A percentile compares a stretch with the other conserved stretches of the same genome.
These are phyloP conservation scores for Zapornia atra DNA, from an alignment of 2,113 vertebrate genomes.

Conservation along the genomic window DNA sequence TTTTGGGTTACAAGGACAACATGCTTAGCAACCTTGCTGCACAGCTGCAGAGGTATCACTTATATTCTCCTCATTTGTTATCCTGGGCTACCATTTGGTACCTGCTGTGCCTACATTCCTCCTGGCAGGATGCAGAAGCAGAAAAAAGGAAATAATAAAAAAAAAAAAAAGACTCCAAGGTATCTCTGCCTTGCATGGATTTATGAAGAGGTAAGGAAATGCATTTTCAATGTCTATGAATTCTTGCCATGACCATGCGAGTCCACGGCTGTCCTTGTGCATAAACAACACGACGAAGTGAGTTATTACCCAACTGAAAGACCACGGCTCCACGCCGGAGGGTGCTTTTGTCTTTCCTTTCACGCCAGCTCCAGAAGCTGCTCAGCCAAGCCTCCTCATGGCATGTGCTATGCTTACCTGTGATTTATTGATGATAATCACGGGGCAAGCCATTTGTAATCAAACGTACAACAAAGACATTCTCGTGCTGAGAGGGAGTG, in stretches of 20 bases:
- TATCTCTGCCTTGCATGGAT: slow-evolving; percentile 21
- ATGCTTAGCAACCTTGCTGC: background rate
- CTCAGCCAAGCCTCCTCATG: slow-evolving; percentile 22
- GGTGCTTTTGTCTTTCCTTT: slow-evolving; percentile 53
- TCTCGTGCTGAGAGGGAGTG: slow-evolving; percentile 79
- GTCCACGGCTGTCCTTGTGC: slow-evolving; percentile 9
- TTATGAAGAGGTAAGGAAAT: slow-evolving; percentile 41
- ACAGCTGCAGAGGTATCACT: background rate
- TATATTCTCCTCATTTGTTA: background rate
- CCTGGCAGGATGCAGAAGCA: background rate
- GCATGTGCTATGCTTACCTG: slow-evolving; percentile 72
- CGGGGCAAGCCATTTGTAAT: slow-evolving; percentile 82
- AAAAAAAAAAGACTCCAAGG: background rate
- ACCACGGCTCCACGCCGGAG: background rate
- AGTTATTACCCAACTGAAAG: background rate
- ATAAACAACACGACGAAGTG: background rate
- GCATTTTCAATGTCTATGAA: background rate
- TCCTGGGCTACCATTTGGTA: background rate
- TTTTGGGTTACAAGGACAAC: background rate
- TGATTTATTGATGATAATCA: slow-evolving; percentile 84
- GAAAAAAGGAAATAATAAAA: background rate
- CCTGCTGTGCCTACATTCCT: background rate
- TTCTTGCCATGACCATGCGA: background rate
- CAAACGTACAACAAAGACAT: slow-evolving; percentile 78
- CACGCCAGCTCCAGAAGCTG: slow-evolving; percentile 34